Percentiles rank a stretch among this genome's conserved stretches.
Conservation (phyloP, 2,797 vertebrate genomes). For the Cossypha caffra region DNA sequence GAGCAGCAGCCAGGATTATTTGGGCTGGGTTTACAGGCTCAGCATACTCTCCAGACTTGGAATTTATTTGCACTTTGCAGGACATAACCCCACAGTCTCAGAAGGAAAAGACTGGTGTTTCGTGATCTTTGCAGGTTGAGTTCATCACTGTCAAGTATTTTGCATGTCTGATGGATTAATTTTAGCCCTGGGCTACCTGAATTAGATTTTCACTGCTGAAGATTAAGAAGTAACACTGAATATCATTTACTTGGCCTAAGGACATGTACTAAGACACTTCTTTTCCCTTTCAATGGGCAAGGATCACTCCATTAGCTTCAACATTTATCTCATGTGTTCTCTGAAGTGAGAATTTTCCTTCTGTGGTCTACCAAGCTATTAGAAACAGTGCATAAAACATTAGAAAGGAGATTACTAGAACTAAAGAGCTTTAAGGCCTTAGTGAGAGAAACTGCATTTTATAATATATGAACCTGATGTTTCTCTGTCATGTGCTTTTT, state of each 20-base stretch:
- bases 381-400: slow-evolving; percentile 25
- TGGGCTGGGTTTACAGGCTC: neutral
- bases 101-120: neutral
- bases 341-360: slow-evolving; percentile 37
- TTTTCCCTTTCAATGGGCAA: slow-evolving; percentile 28
- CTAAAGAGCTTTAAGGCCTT: neutral
- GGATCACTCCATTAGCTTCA: slow-evolving; percentile 54
- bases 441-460: neutral
- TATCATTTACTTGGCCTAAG: neutral
- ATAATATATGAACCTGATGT: neutral
- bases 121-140: neutral
- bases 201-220: neutral
- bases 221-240: neutral
- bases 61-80: neutral
- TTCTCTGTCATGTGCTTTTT: neutral
- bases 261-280: slow-evolving; percentile 5
- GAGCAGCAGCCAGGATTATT: neutral
- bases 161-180: neutral
- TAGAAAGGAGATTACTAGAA: neutral
- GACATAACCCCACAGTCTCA: neutral
- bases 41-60: neutral
- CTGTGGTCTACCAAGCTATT: slow-evolving; percentile 24
- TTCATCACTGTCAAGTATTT: neutral
- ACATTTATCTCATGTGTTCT: slow-evolving; percentile 30
- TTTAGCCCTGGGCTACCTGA: neutral